Conservation (phyloP, 2,113 vertebrate species). For the Epinephelus fuscoguttatus region DNA sequence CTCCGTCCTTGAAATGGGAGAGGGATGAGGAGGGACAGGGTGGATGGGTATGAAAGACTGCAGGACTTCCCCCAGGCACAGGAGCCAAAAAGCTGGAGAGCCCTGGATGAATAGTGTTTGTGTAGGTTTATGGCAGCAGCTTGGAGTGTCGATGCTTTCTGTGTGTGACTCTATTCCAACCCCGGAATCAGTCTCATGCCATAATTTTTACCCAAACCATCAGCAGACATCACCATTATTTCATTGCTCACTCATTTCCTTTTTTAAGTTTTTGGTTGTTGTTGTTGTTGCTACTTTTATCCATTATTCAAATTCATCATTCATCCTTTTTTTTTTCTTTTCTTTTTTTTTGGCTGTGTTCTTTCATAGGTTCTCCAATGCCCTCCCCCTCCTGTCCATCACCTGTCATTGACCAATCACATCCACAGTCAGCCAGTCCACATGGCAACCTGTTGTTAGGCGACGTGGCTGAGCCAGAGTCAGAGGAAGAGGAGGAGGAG, state of each 20-base stretch:
- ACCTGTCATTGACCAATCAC: conserved; percentile 81
- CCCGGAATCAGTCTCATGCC: neutral
- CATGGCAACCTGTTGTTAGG: conserved; percentile 74
- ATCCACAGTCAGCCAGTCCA: conserved; percentile 66
- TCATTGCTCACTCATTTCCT: conserved; percentile 4
- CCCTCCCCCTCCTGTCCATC: conserved; percentile 78
- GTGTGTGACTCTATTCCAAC: conserved; percentile 2
- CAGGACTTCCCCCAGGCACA: neutral
- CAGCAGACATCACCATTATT: conserved; percentile 3
- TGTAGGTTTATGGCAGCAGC: neutral
- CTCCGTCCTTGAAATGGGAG: neutral
- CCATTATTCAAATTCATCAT: conserved; percentile 45
- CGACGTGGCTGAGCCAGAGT: conserved; percentile 57
- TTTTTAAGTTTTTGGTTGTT: conserved; percentile 24
- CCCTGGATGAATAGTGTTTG: conserved; percentile 1
- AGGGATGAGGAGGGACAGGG: neutral
- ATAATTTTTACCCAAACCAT: conserved; percentile 1
- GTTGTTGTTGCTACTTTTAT: conserved; percentile 24
- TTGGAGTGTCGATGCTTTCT: neutral
- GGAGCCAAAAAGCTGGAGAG: neutral
- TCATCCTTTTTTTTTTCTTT: conserved; percentile 30
- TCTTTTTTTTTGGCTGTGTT: conserved; percentile 50
- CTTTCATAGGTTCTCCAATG: conserved; percentile 79
- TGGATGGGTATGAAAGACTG: neutral
- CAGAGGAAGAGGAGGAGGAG: conserved; percentile 68